Evolutionary conservation across 2,888 invertebrate species (phyloP), one percentile per base, ranked within the genome.

Genomic region (Cordilura impudica): DNA sequence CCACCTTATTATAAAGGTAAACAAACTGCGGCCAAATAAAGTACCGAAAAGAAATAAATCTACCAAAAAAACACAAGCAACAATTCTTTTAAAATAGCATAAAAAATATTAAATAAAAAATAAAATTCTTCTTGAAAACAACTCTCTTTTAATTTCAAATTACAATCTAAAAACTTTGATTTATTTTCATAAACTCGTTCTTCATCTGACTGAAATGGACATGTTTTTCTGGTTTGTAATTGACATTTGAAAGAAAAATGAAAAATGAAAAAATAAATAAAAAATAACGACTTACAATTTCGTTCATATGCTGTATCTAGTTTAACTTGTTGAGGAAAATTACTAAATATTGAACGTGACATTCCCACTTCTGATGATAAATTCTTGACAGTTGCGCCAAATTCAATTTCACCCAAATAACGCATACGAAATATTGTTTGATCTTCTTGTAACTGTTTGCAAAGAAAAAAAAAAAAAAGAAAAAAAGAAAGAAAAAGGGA

Each of bases 351-450:
- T 82, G 88, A 88, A 86, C 87, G 89, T 84, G 90, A 88, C 83
- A 89, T 84, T 67, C 86, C 87, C 81, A 90, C 87, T 87, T 90
- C 89, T 71, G 87, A 87, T 82, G 90, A 88, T 82, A 90, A 85
- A 85, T 90, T 90, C 84, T 87, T 89, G 83, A 88, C 88, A 80
- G 87, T 87, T 77, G 87, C 87, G 76, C 89, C 89, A 81, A 88
- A 87, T 84, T 90, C 90, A 85, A 89, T 85, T 86, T 90, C 89
- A 73, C 90, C 90, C 84, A 90, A 87, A 83, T 89, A 88, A 78
- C 89, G 87, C 89, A 90, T 89, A 72, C 88, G 88, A 82, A 88
- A 88, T 78, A 90, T 88, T 73, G 87, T 88, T 81, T 89, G 89
- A 85, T 90, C 90, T 82, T 89, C 89, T 87, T 90, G 89, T 60